Evolutionary conservation across 2,113 vertebrate species (phyloP).

Genomic region (Callospermophilus lateralis): DNA sequence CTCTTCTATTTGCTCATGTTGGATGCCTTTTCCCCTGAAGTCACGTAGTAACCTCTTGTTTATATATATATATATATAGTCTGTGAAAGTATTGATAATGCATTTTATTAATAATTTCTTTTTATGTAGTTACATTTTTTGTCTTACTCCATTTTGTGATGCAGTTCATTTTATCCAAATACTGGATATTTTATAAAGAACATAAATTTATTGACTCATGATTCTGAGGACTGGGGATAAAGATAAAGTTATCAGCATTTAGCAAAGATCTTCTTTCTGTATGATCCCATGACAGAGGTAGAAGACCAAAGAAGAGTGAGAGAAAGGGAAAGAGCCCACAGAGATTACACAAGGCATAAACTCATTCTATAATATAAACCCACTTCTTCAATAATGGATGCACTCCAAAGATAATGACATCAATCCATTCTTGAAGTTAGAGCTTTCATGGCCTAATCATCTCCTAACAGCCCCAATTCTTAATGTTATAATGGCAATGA

Average conservation of each 20-base stretch:
- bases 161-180: neutral
- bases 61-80: neutral
- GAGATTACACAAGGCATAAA: neutral
- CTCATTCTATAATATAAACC: neutral
- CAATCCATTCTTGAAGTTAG: neutral
- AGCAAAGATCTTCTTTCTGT: neutral
- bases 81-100: neutral
- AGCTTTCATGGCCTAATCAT: neutral
- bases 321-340: neutral
- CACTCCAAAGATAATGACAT: neutral
- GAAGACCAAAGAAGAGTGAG: too few species aligned
- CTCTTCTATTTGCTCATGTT: neutral
- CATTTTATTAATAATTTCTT: neutral
- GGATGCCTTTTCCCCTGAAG: neutral
- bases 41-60: neutral
- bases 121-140: neutral
- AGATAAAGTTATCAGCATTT: neutral
- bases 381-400: neutral
- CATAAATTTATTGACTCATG: neutral
- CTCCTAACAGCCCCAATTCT: neutral
- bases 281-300: neutral
- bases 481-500: neutral
- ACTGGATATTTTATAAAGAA: neutral
- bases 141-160: neutral
- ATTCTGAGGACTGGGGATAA: neutral